These are phyloP conservation scores for Bubo blakistoni DNA, from an alignment of 2,113 vertebrate species.

Conservation along the genomic window DNA sequence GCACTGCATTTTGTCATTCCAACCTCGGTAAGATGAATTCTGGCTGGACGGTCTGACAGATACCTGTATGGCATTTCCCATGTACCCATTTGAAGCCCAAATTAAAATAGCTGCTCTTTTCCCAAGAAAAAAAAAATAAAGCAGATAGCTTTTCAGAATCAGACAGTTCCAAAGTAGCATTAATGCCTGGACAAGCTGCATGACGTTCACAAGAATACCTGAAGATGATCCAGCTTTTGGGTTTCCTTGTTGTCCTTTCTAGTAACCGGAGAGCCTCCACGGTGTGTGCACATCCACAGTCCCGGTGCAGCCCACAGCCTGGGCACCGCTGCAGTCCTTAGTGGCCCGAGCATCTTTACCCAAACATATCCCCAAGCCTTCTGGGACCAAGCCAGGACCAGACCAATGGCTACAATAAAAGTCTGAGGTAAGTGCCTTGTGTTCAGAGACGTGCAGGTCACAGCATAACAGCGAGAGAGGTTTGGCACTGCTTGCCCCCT, in stretches of 20 bases:
- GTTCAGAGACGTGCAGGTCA: neutral
- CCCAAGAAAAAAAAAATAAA: neutral
- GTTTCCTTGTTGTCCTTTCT: neutral
- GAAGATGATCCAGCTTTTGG: neutral
- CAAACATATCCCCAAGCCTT: neutral
- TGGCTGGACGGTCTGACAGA: neutral
- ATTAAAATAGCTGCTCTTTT: conserved; percentile 20
- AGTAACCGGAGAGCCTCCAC: neutral
- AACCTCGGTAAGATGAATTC: neutral
- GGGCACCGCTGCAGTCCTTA: neutral
- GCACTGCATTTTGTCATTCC: neutral
- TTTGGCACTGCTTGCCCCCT: neutral
- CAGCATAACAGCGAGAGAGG: neutral
- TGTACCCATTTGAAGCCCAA: neutral
- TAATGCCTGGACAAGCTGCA: neutral
- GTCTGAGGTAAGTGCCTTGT: neutral
- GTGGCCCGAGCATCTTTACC: neutral
- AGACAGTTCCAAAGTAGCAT: neutral
- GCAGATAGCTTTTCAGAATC: neutral
- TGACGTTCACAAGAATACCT: neutral
- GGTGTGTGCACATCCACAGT: accelerated
- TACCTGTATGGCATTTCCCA: neutral
- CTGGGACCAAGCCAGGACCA: neutral
- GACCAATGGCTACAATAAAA: neutral
- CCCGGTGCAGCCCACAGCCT: neutral